These are phyloP conservation scores for Procambarus virginalis DNA, from an alignment of 1,140 invertebrate genomes.

Conservation along the genomic window DNA sequence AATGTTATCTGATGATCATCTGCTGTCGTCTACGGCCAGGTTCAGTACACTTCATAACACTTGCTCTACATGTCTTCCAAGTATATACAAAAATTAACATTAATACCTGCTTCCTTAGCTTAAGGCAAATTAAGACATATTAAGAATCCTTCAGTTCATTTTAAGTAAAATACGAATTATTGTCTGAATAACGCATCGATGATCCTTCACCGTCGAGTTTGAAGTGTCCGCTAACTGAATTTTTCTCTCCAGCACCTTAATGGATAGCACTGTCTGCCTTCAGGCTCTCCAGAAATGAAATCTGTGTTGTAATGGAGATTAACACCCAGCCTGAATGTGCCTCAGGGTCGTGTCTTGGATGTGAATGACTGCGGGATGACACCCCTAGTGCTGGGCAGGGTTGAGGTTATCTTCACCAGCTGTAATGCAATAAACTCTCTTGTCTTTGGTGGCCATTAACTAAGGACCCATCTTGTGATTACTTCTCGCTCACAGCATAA, in stretches of 20 bases:
- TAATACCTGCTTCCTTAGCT: too few species aligned
- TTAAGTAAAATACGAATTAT: too few species aligned
- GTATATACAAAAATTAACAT: too few species aligned
- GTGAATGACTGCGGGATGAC: conserved; percentile 1
- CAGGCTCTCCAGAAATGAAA: conserved; percentile 6
- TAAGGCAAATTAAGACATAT: too few species aligned
- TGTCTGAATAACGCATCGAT: too few species aligned
- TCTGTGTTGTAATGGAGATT: conserved; percentile 8
- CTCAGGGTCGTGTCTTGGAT: background rate
- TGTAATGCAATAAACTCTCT: background rate
- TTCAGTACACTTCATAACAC: too few species aligned
- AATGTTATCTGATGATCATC: too few species aligned
- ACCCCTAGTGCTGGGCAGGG: background rate
- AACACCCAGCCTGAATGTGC: background rate
- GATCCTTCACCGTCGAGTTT: too few species aligned
- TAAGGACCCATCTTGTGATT: conserved; percentile 8
- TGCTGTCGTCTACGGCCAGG: too few species aligned
- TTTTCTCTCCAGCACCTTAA: background rate
- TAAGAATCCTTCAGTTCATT: too few species aligned
- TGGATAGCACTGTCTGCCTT: background rate
- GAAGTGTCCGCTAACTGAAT: background rate
- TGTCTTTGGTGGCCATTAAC: conserved; percentile 1
- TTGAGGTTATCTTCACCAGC: background rate
- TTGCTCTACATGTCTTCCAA: too few species aligned
- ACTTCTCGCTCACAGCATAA: background rate